Conservation (phyloP, 2,888 invertebrate species). For the Drosophila fungiperda region DNA sequence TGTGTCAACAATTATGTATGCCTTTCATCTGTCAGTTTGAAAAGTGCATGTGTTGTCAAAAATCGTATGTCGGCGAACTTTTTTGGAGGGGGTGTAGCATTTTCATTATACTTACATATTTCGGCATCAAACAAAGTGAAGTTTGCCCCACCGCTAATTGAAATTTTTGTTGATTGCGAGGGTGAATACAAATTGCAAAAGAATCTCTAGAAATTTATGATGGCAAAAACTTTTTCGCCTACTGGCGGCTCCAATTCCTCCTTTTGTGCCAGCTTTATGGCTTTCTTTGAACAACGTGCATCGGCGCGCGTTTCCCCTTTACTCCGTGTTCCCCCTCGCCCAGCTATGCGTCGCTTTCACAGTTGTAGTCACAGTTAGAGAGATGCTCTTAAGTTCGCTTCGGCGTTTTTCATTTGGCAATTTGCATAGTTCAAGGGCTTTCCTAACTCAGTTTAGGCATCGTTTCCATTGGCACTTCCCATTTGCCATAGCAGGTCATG, state of each 20-base stretch:
- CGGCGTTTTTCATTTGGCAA: slow-evolving; percentile 66
- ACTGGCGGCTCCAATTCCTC: slow-evolving; percentile 7
- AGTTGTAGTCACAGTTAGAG: slow-evolving; percentile 5
- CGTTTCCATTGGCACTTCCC: slow-evolving; percentile 48
- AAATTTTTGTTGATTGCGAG: slow-evolving; percentile 46
- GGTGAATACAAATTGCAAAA: slow-evolving; percentile 20
- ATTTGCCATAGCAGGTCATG: slow-evolving; percentile 20
- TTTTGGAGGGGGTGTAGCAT: slow-evolving; percentile 8
- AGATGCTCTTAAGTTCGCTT: slow-evolving; percentile 40
- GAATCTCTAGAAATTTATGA: slow-evolving; percentile 14
- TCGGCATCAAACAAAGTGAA: slow-evolving; percentile 25
- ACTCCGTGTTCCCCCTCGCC: neutral
- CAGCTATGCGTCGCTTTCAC: neutral
- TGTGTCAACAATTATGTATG: slow-evolving; percentile 35
- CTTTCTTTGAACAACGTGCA: slow-evolving; percentile 44
- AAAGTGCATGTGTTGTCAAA: slow-evolving; percentile 52
- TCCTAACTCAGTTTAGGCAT: slow-evolving; percentile 55
- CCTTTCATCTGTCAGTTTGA: slow-evolving; percentile 29
- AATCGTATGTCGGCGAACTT: slow-evolving; percentile 16
- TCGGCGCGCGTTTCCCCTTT: slow-evolving; percentile 30
- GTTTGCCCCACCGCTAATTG: slow-evolving; percentile 49
- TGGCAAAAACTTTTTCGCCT: slow-evolving; percentile 20
- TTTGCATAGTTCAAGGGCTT: slow-evolving; percentile 77
- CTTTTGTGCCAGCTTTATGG: slow-evolving; percentile 3
- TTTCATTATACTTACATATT: slow-evolving; percentile 46